A percentile compares a stretch with the other conserved stretches of the same genome.
Evolutionary conservation across 2,888 invertebrate species (phyloP).

Genomic region (Cyaniris semiargus): DNA sequence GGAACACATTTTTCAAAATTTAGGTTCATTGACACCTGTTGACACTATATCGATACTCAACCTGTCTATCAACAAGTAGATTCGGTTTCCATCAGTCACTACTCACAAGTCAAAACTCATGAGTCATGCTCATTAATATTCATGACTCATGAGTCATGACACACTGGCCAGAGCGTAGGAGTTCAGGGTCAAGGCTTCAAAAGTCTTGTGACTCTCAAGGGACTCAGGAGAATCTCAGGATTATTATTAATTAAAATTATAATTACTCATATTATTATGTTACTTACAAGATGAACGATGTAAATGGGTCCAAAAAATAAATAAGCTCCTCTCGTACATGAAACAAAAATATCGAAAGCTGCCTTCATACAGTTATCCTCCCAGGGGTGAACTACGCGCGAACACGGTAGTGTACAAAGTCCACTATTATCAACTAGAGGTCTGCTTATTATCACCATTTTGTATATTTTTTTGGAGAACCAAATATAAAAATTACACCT

Average conservation of each 20-base stretch:
- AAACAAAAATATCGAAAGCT: constrained; percentile 50
- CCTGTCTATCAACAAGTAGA: no score
- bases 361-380: constrained; percentile 58
- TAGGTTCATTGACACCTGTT: no score
- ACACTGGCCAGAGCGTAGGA: no score
- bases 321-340: constrained; percentile 52
- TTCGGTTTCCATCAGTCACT: no score
- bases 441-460: constrained; percentile 71
- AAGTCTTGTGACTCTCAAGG: no score
- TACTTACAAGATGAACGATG: constrained; percentile 54
- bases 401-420: constrained; percentile 49
- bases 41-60: no score
- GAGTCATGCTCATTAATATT: no score
- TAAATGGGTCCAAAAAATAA: constrained; percentile 57
- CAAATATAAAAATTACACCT: constrained; percentile 21
- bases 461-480: constrained; percentile 34
- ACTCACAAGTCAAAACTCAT: no score
- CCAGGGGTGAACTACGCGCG: constrained; percentile 62
- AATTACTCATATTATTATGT: background rate
- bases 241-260: background rate
- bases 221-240: no score
- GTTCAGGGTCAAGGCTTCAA: no score
- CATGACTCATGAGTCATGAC: no score
- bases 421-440: constrained; percentile 50
- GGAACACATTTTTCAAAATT: no score